Base-by-base conservation (phyloP, 64 coral and sea anemone genomes). In the Exaiptasia diaphana region DNA sequence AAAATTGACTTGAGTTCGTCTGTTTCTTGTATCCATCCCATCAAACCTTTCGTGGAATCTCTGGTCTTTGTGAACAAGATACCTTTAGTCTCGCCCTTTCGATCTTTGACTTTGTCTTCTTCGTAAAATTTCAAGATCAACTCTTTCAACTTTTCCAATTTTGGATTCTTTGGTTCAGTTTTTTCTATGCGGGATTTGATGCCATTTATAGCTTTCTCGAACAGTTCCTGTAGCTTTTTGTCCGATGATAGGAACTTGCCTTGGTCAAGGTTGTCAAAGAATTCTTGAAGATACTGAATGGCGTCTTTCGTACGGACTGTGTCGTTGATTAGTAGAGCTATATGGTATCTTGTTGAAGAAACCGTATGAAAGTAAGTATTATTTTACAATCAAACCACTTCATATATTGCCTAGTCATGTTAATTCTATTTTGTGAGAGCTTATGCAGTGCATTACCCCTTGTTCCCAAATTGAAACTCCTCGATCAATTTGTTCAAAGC, bases 301-400 rank as follows among this genome's bases (percentile, higher is more conserved):
- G 91, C 91, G 50, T 93, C 86, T 68, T 88, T 93, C 85, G 88
- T 93, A 2, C 85, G 78, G 1, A 82, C 85, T 68, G 79, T 87
- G 41, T 81, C 50, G 27, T 93, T 93, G 4, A 88, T 60, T 10
- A 82, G 76, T 11, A 93, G 20, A 6, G 91, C 71, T 15, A 93
- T 35, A 41, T 93, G 91, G 27, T 93, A 93, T 17, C 69, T 73
- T 52, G n/a, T n/a, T n/a, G n/a, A n/a, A n/a, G n/a, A n/a, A n/a
- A n/a, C n/a, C n/a, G n/a, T n/a, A n/a, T n/a, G n/a, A n/a, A n/a
- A n/a, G n/a, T n/a, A n/a, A n/a, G n/a, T n/a, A n/a, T n/a, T n/a
- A n/a, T n/a, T n/a, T n/a, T n/a, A n/a, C n/a, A n/a, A n/a, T n/a
- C n/a, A n/a, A n/a, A n/a, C n/a, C n/a, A n/a, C n/a, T n/a, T n/a